Evolutionary conservation across 53 echinoderm and acorn worm species (phyloP).

Genomic region (Echinarachnius parma): DNA sequence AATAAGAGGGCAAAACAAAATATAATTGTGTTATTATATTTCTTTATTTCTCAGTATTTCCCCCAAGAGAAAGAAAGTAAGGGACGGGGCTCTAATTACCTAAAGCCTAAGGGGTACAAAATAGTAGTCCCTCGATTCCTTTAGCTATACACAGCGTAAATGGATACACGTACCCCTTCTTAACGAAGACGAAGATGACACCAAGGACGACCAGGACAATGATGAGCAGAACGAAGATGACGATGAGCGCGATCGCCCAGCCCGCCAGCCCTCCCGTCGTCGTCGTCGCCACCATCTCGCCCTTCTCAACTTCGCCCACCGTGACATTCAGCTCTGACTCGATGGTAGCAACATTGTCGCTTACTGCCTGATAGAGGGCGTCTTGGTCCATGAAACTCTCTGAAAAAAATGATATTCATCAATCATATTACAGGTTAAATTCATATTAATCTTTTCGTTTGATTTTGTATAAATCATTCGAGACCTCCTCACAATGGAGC

Average conservation of each 20-base stretch:
- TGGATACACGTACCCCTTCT: constrained; percentile 22
- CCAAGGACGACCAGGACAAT: constrained; percentile 14
- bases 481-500: too few relatives aligned
- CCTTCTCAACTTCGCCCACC: constrained; percentile 30
- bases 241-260: constrained; percentile 32
- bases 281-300: constrained; percentile 7
- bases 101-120: too few relatives aligned
- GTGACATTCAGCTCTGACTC: constrained; percentile 60
- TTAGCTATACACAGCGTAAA: too few relatives aligned
- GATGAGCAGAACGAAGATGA: constrained; percentile 25
- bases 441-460: too few relatives aligned
- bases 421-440: neutral
- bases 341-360: constrained; percentile 55
- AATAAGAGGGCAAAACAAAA: too few relatives aligned
- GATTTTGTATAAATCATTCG: too few relatives aligned
- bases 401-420: neutral
- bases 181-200: neutral
- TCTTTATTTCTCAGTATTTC: too few relatives aligned
- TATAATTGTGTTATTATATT: too few relatives aligned
- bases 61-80: too few relatives aligned
- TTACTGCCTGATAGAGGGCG: constrained; percentile 62
- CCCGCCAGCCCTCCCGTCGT: constrained; percentile 14
- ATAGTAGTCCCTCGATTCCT: too few relatives aligned
- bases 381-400: constrained; percentile 65
- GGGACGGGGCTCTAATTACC: too few relatives aligned